These are phyloP conservation scores for Drosophila gunungcola DNA, from an alignment of 1,140 invertebrate genomes.

Conservation along the genomic window DNA sequence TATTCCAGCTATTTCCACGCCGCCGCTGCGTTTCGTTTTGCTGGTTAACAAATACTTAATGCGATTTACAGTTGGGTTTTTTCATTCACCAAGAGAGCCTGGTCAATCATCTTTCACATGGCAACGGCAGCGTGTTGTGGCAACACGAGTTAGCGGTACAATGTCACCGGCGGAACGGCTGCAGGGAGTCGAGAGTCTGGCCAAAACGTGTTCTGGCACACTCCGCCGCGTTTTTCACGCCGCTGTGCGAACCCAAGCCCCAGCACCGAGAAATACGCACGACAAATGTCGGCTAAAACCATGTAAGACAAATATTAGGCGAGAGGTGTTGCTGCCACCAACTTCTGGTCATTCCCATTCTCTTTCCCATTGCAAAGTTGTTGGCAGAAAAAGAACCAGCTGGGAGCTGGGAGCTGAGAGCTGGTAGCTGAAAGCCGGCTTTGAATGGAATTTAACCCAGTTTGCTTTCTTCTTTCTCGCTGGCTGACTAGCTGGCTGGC, in stretches of 20 bases:
- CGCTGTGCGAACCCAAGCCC: conserved; percentile 24
- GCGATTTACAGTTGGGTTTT: conserved; percentile 64
- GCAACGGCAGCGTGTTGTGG: conserved; percentile 37
- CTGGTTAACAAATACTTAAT: conserved; percentile 73
- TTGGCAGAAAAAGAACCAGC: conserved; percentile 42
- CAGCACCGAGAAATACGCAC: conserved; percentile 42
- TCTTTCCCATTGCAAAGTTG: too few species aligned
- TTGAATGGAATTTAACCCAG: conserved; percentile 80
- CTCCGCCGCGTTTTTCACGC: conserved; percentile 51
- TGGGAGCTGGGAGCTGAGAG: conserved; percentile 13
- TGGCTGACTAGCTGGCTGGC: not conserved
- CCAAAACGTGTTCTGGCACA: conserved; percentile 64
- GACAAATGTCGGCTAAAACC: conserved; percentile 61
- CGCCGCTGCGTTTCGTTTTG: conserved; percentile 47
- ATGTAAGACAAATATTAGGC: conserved; percentile 61
- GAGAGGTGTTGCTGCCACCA: conserved; percentile 44
- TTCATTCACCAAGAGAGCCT: conserved; percentile 31
- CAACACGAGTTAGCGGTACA: conserved; percentile 68
- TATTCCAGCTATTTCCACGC: conserved; percentile 62
- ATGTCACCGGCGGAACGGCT: conserved; percentile 39
- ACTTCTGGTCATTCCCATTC: conserved; percentile 42
- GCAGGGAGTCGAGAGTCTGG: conserved; percentile 6
- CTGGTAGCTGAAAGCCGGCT: conserved; percentile 42
- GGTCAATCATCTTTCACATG: conserved; percentile 62
- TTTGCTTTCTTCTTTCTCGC: conserved; percentile 71